Base-by-base conservation (phyloP, 2,797 vertebrate species). In the Sebastes melanostomus region DNA sequence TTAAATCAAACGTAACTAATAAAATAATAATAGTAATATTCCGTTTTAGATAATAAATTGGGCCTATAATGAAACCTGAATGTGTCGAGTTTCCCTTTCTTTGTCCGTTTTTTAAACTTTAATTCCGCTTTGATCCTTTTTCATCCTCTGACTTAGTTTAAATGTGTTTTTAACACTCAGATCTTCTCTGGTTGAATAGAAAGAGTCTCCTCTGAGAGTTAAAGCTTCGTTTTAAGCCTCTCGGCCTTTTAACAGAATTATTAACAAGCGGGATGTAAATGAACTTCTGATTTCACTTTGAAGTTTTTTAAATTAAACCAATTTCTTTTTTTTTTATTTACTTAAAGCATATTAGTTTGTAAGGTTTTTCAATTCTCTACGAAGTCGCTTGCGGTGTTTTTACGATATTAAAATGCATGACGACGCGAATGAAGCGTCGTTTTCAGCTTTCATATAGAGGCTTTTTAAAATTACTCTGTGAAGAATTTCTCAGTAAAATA, bases 251-350 rank as follows among this genome's bases (percentile, higher is more conserved):
- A 34, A 72, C 75, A 46, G 1, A 42, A 62, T 4, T 56, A 69
- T 74, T 63, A 63, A 82, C 72, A 52, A 80, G 54, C 63, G 6
- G 46, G 4, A 61, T 66, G 24, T n/a, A 24, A 73, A 69, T 20
- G 18, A 58, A 60, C 22, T n/a, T 83, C 73, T 46, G 65, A 71
- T 67, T 69, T 71, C 67, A 74, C 32, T 56, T 72, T 74, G 8
- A 66, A 27, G 60, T 12, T 5, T 74, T 65, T 60, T 4, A 8
- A 50, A 46, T 74, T 24, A 71, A 75, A 42, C 3, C 14, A 1
- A 20, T 59, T 77, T 84, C 1, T 66, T 6, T 13, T n/a, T 54
- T 24, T 22, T 55, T 24, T 0, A 54, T 9, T 42, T 50, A 56
- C 74, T 78, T n/a, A 52, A 3, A 72, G 59, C 54, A 81, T 72